phyloP scores from a whole-genome alignment of 1,140 invertebrate species.

The Meloidogyne floridensis region DNA sequence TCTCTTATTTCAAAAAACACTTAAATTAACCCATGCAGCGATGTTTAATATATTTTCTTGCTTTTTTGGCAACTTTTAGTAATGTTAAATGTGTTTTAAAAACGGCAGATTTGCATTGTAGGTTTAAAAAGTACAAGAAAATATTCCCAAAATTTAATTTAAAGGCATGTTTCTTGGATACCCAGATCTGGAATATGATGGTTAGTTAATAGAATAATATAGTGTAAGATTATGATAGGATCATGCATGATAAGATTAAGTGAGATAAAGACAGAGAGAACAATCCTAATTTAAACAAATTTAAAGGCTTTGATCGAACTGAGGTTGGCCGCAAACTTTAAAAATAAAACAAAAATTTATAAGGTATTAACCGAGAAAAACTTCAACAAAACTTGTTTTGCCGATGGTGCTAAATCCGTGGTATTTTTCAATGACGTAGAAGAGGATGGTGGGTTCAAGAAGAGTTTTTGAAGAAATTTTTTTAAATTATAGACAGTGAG shows the following conservation, averaged over 20 bases:
- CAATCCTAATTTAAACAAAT: no score
- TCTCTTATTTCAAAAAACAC: background rate
- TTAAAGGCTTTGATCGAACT: conserved; percentile 55
- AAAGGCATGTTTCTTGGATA: conserved; percentile 66
- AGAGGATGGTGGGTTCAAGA: conserved; percentile 50
- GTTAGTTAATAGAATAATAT: conserved; percentile 22
- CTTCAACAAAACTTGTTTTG: conserved; percentile 65
- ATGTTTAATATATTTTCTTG: background rate
- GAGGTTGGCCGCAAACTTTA: conserved; percentile 43
- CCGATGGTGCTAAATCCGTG: conserved; percentile 65
- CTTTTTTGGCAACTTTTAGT: conserved; percentile 1
- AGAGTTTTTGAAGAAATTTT: background rate
- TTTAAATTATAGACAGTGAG: conserved; percentile 42
- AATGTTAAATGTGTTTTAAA: conserved; percentile 4
- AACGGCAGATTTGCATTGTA: conserved; percentile 38
- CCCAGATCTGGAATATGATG: conserved; percentile 65
- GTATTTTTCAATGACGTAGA: conserved; percentile 66
- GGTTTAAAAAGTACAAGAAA: background rate
- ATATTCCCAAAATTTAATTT: conserved; percentile 67
- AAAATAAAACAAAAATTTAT: background rate
- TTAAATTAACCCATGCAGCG: background rate
- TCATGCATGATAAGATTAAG: no score
- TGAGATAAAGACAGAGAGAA: no score
- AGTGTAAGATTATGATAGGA: background rate
- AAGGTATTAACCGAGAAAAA: conserved; percentile 63